phyloP scores from a whole-genome alignment of 2,888 invertebrate species.

The Tetanocera ferruginea region DNA sequence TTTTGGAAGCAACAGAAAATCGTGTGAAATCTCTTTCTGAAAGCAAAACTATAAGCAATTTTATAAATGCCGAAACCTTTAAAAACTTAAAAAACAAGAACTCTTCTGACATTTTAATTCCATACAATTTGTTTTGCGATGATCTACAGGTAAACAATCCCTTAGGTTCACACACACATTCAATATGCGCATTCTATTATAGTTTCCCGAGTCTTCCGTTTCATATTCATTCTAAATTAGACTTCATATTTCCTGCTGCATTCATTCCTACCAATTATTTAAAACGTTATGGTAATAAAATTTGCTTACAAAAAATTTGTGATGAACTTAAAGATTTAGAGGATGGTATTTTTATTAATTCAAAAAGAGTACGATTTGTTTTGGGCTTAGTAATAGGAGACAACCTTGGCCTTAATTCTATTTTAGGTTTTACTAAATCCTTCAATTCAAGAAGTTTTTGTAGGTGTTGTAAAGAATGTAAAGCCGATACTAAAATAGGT shows the following conservation, averaged over 20 bases:
- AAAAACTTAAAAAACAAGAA: constrained; percentile 38
- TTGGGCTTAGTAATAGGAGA: constrained; percentile 9
- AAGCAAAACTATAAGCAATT: constrained; percentile 25
- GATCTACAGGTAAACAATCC: constrained; percentile 35
- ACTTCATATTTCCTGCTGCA: constrained; percentile 35
- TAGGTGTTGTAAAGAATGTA: background rate
- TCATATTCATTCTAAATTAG: constrained; percentile 26
- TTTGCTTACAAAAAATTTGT: constrained; percentile 10
- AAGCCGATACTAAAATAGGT: background rate
- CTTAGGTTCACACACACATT: constrained; percentile 26
- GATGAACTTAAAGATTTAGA: constrained; percentile 9
- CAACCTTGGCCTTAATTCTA: constrained; percentile 21
- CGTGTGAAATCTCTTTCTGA: constrained; percentile 17
- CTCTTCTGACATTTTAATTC: constrained; percentile 18
- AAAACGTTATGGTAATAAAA: constrained; percentile 22
- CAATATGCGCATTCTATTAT: constrained; percentile 33
- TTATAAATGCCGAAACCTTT: constrained; percentile 27
- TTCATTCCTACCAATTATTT: constrained; percentile 24
- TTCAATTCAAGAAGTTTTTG: constrained; percentile 12
- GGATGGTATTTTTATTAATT: background rate
- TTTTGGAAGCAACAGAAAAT: constrained; percentile 18
- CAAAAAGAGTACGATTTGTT: constrained; percentile 4
- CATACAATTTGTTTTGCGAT: constrained; percentile 32
- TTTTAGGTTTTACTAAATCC: constrained; percentile 12
- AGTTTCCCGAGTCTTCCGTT: constrained; percentile 35